Conservation (phyloP, 2,888 invertebrate genomes). For the Tetrapedia diversipes region DNA sequence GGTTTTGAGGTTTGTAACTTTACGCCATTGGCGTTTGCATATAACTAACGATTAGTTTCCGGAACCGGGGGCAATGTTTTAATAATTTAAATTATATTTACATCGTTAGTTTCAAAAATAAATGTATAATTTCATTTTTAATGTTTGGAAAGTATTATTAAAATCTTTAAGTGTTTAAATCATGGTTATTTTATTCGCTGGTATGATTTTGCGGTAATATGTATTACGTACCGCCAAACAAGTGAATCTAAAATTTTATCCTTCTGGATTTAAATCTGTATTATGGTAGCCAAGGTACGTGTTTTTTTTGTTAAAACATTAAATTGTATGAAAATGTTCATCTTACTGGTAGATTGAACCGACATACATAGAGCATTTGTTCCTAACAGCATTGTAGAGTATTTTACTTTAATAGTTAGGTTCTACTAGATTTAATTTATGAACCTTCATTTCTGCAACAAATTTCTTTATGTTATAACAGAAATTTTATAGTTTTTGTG, state of each 20-base stretch:
- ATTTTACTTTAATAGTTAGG: too few relatives aligned
- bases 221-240: constrained; percentile 15
- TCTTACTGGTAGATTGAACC: too few relatives aligned
- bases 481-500: too few relatives aligned
- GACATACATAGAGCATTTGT: too few relatives aligned
- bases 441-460: too few relatives aligned
- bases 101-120: background rate
- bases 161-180: background rate
- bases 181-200: background rate
- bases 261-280: background rate
- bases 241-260: constrained; percentile 15
- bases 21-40: constrained; percentile 30
- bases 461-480: too few relatives aligned
- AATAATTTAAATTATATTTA: background rate
- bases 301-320: background rate
- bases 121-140: background rate
- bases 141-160: background rate
- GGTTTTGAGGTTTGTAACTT: constrained; percentile 37
- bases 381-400: too few relatives aligned
- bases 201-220: background rate
- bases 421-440: too few relatives aligned
- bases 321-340: background rate
- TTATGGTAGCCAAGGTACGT: background rate
- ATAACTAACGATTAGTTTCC: constrained; percentile 13
- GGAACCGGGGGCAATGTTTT: background rate